phyloP scores from a whole-genome alignment of 2,797 vertebrate genomes.

The Enteromius viviparus region DNA sequence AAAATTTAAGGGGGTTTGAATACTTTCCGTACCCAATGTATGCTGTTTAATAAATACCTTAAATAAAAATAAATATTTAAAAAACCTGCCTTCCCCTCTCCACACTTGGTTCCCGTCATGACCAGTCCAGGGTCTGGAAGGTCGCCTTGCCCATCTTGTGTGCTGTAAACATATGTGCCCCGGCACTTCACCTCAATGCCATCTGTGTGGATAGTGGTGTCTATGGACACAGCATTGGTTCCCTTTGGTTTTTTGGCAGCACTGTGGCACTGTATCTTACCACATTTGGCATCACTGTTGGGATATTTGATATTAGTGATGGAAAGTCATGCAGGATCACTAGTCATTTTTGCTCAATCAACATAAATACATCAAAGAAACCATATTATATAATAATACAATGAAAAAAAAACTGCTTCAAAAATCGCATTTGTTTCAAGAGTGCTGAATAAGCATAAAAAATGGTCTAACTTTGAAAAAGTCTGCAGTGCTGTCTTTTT shows the following conservation, averaged over 20 bases:
- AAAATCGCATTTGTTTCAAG: background rate
- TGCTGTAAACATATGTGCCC: slow-evolving; percentile 86
- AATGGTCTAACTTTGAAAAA: background rate
- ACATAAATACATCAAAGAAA: background rate
- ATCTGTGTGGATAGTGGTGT: slow-evolving; percentile 84
- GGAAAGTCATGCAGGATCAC: background rate
- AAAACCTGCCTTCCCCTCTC: slow-evolving; percentile 83
- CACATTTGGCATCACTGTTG: slow-evolving; percentile 89
- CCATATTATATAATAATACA: background rate
- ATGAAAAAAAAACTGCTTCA: background rate
- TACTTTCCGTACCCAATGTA: too few species aligned
- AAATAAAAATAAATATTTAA: background rate
- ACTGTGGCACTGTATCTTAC: slow-evolving; percentile 95
- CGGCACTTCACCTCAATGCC: slow-evolving; percentile 86
- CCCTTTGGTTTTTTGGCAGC: slow-evolving; percentile 85
- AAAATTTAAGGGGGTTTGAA: too few species aligned
- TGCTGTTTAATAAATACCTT: background rate
- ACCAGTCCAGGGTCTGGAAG: slow-evolving; percentile 87
- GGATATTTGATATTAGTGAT: slow-evolving; percentile 18
- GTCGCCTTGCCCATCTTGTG: slow-evolving; percentile 83
- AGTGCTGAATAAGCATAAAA: background rate
- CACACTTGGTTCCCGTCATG: slow-evolving; percentile 91
- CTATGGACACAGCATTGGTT: slow-evolving; percentile 84
- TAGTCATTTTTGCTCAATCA: background rate
- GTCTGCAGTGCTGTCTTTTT: background rate